Conservation (phyloP, 2,113 vertebrate species). For the Trochalopteron elliotii region DNA sequence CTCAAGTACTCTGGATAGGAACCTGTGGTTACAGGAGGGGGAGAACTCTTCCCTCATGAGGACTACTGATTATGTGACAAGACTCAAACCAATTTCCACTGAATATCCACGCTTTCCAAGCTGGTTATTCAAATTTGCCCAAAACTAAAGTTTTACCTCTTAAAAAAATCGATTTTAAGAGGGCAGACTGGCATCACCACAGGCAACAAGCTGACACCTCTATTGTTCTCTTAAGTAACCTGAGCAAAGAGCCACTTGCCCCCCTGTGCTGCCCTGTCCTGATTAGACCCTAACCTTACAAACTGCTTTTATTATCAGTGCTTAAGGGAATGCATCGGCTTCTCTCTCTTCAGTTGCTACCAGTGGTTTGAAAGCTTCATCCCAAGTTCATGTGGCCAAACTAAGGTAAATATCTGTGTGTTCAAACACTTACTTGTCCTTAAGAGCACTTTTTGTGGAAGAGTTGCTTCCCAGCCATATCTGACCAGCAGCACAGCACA, state of each 20-base stretch:
- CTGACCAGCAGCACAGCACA: background rate
- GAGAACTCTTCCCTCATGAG: background rate
- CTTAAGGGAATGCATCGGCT: background rate
- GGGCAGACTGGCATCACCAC: background rate
- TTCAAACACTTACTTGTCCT: background rate
- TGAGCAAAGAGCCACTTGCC: background rate
- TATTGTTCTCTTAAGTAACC: background rate
- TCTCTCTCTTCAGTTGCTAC: background rate
- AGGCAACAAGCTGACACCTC: background rate
- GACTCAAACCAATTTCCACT: background rate
- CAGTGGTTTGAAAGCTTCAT: background rate
- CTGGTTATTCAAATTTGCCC: background rate
- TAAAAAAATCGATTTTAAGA: background rate
- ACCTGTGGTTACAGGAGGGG: background rate
- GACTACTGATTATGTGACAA: background rate
- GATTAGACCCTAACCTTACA: background rate
- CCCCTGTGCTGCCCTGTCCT: background rate
- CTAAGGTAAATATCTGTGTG: background rate
- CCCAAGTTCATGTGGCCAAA: background rate
- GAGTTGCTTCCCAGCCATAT: background rate
- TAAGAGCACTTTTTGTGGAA: background rate
- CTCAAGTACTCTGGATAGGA: background rate
- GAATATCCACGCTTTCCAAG: background rate
- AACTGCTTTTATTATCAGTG: background rate
- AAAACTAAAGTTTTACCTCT: background rate